Conservation (phyloP, 2,888 invertebrate species). For the Sialis fuliginosa region DNA sequence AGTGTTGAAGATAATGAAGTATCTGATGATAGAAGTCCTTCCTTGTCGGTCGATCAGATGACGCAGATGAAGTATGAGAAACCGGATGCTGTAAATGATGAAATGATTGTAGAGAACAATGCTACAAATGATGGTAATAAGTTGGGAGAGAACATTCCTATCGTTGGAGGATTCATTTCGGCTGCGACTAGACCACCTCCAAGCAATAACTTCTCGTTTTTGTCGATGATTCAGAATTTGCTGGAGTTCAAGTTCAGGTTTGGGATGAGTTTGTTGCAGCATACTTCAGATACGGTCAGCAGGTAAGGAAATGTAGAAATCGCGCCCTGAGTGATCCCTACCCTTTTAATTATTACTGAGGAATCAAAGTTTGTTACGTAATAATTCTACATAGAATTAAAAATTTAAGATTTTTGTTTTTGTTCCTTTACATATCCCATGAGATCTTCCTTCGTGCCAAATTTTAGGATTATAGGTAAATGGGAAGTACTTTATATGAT, state of each 20-base stretch:
- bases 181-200: constrained; percentile 2
- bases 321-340: constrained; percentile 16
- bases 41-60: too few species aligned
- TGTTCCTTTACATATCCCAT: too few species aligned
- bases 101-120: constrained; percentile 1
- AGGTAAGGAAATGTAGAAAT: constrained; percentile 42
- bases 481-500: too few species aligned
- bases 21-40: constrained; percentile 17
- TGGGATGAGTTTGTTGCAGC: constrained; percentile 47
- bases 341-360: too few species aligned
- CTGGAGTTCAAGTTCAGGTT: constrained; percentile 49
- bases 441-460: too few species aligned
- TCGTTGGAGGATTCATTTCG: constrained; percentile 9
- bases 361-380: too few species aligned
- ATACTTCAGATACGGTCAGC: constrained; percentile 46
- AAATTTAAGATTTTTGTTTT: too few species aligned
- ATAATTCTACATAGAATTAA: too few species aligned
- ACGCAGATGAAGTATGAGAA: not conserved
- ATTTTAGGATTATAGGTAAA: too few species aligned
- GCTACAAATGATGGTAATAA: constrained; percentile 7
- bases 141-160: constrained; percentile 8
- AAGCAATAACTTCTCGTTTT: constrained; percentile 21
- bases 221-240: constrained; percentile 41
- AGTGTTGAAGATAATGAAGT: constrained; percentile 27
- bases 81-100: not conserved